Percentiles rank a stretch among this genome's conserved stretches.
phyloP scores from a whole-genome alignment of 2,888 invertebrate species.

The Zele albiditarsus region DNA sequence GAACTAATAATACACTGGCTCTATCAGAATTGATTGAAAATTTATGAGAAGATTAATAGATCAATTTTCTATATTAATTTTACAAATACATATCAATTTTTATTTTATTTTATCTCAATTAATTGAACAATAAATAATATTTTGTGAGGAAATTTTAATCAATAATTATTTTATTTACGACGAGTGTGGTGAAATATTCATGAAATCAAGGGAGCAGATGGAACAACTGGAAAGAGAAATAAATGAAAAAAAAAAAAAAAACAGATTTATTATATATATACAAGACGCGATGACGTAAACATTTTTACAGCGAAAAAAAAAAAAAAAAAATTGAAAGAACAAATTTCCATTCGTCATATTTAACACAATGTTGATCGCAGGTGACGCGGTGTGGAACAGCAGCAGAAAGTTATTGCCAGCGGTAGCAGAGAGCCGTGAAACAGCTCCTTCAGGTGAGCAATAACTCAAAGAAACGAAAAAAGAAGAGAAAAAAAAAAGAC shows the following conservation, averaged over 20 bases:
- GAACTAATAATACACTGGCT: neutral
- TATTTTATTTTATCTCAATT: neutral
- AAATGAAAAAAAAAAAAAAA: neutral
- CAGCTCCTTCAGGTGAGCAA: conserved; percentile 32
- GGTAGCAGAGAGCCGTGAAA: conserved; percentile 68
- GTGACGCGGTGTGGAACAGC: conserved; percentile 62
- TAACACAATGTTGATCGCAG: conserved; percentile 51
- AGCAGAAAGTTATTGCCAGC: conserved; percentile 63
- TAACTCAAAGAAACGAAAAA: conserved; percentile 41
- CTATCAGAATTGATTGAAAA: neutral
- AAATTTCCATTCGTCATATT: conserved; percentile 15
- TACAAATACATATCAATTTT: neutral
- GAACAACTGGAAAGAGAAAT: neutral
- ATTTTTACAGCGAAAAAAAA: neutral
- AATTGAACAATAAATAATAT: neutral
- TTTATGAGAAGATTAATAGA: neutral
- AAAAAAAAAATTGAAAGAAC: conserved; percentile 6
- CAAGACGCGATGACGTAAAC: neutral
- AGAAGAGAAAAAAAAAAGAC: conserved; percentile 32
- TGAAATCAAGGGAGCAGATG: neutral
- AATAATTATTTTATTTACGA: neutral
- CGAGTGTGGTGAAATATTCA: neutral
- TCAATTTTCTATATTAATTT: neutral
- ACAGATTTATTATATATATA: conserved; percentile 1
- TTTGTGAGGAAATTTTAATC: neutral